Evolutionary conservation across 2,113 vertebrate genomes (phyloP), one percentile per base, ranked within the genome.

Genomic region (Solenodon paradoxus): DNA sequence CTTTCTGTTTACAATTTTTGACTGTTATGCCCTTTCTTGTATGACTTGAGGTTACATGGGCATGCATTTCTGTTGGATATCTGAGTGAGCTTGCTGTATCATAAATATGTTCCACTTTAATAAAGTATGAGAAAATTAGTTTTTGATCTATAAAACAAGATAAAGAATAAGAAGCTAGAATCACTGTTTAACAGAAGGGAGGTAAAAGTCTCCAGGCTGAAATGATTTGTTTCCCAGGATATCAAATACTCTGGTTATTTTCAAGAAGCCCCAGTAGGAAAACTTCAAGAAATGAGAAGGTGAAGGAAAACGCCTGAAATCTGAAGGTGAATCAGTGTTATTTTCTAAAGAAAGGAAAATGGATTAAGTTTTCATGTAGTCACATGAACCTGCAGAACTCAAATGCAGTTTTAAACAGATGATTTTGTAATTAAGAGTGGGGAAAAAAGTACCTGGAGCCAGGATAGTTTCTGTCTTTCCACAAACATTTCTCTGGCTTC

Each of bases 321-420:
- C 40, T 80, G 53, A 51, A 45, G 49, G 22, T 40, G 45, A 42
- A 9, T 88, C 53, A 38, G n/a, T 68, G 42, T 45, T 68, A 26
- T 69, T 92, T 71, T 71, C 30, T 47, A 79, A 71, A 87, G 55
- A 80, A 80, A 88, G 72, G 61, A 49, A 49, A 68, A 3, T 57
- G 55, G 45, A 64, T 93, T 80, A 45, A 83, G n/a, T 88, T 83
- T 61, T n/a, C n/a, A n/a, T n/a, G n/a, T n/a, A n/a, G n/a, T n/a
- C 69, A 26, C 78, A 30, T 69, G 90, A 57, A n/a, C 83, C 84
- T 83, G 53, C 78, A 92, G 53, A 55, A 71, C 55, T 78, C 10
- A 35, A 71, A 13, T 59, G 20, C 51, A 66, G 61, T 12, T 95
- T 88, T 83, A 61, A 69, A 53, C 84, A 61, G 59, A 45, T 78